phyloP scores from a whole-genome alignment of 1,140 invertebrate genomes.

The Atta cephalotes region DNA sequence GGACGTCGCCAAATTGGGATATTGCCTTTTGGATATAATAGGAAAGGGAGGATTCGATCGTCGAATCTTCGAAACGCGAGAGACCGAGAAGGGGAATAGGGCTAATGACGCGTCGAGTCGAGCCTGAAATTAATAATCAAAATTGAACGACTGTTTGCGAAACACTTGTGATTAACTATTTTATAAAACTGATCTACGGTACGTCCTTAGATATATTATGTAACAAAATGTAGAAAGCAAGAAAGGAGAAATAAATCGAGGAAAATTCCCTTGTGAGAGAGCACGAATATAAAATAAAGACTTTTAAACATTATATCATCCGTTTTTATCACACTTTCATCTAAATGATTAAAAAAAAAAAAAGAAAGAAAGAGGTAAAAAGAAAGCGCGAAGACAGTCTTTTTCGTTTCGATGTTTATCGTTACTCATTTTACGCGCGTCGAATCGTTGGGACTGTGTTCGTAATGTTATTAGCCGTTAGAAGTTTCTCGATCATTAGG shows the following conservation, averaged over 20 bases:
- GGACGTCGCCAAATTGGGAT: constrained; percentile 45
- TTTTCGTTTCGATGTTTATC: constrained; percentile 66
- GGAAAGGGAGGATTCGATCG: not conserved
- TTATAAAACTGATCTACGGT: constrained; percentile 44
- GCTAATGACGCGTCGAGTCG: constrained; percentile 14
- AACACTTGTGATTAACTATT: constrained; percentile 68
- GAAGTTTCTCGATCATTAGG: constrained; percentile 62
- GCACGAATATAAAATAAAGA: constrained; percentile 63
- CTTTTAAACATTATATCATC: constrained; percentile 72
- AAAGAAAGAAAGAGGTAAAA: not conserved
- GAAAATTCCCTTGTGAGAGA: constrained; percentile 71
- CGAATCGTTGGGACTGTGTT: constrained; percentile 70
- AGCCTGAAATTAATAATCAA: constrained; percentile 64
- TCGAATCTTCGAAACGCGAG: constrained; percentile 38
- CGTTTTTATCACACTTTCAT: constrained; percentile 71
- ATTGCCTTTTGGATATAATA: constrained; percentile 31
- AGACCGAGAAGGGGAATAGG: not conserved
- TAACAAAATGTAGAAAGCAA: constrained; percentile 48
- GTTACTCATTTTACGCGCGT: constrained; percentile 69
- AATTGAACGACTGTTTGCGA: constrained; percentile 60
- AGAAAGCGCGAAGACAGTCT: constrained; percentile 67
- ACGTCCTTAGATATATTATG: constrained; percentile 57
- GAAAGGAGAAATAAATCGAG: constrained; percentile 62
- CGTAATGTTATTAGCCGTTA: constrained; percentile 70
- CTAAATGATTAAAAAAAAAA: constrained; percentile 59